Percentiles rank a stretch among this genome's conserved stretches.
phyloP scores from a whole-genome alignment of 2,888 invertebrate species.

The Amblyteles armatorius region DNA sequence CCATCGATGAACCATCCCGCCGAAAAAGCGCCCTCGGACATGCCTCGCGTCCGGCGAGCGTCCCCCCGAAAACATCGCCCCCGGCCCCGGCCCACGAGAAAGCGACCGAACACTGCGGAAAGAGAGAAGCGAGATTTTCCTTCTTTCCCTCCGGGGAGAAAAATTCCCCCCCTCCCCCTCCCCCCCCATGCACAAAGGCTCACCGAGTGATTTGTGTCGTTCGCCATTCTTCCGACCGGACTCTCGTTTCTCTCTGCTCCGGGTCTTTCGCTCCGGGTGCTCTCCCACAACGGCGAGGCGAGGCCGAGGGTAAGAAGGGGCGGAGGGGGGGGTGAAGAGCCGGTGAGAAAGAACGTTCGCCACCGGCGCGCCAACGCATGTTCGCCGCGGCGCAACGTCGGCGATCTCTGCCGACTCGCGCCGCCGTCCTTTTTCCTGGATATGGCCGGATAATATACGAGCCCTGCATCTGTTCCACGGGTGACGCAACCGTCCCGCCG shows the following conservation, averaged over 20 bases:
- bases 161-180: conserved; percentile 61
- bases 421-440: conserved; percentile 75
- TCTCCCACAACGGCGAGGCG: conserved; percentile 42
- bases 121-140: conserved; percentile 64
- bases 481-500: conserved; percentile 89
- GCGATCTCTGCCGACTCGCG: conserved; percentile 58
- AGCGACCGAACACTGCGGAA: conserved; percentile 38
- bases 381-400: conserved; percentile 49
- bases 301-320: conserved; percentile 6
- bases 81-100: conserved; percentile 27
- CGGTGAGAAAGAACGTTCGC: conserved; percentile 11
- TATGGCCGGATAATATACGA: conserved; percentile 84
- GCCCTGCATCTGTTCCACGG: conserved; percentile 85
- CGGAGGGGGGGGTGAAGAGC: conserved; percentile 23
- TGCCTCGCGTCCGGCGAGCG: conserved; percentile 45
- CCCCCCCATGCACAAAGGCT: conserved; percentile 75
- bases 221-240: conserved; percentile 81
- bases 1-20: not conserved
- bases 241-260: conserved; percentile 65
- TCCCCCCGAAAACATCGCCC: conserved; percentile 45
- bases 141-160: conserved; percentile 57
- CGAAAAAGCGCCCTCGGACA: conserved; percentile 23
- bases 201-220: conserved; percentile 82
- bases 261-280: conserved; percentile 42
- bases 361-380: conserved; percentile 23